Percentiles rank a stretch among this genome's conserved stretches.
Conservation (phyloP, 2,797 vertebrate genomes). For the Phalloptychus januarius region DNA sequence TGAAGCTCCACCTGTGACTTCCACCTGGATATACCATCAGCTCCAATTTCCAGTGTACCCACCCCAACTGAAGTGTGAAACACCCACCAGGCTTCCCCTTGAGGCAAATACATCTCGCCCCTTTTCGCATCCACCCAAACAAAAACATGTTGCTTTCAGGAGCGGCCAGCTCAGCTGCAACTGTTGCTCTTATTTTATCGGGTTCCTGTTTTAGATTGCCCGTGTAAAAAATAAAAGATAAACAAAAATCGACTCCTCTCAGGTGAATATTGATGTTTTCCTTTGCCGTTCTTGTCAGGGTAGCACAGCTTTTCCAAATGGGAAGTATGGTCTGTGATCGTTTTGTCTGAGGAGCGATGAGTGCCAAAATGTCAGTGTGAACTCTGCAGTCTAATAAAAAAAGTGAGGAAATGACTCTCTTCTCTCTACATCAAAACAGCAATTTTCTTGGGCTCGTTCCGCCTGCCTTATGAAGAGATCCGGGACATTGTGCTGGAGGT, state of each 20-base stretch:
- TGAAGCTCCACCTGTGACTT: conserved; percentile 75
- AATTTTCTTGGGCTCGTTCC: conserved; percentile 98
- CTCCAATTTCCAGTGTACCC: conserved; percentile 62
- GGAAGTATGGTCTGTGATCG: conserved; percentile 66
- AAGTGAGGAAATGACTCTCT: conserved; percentile 70
- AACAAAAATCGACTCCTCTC: neutral
- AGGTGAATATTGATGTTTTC: conserved; percentile 39
- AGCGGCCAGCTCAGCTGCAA: neutral
- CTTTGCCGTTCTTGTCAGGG: conserved; percentile 37
- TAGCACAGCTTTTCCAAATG: conserved; percentile 64
- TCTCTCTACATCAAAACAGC: conserved; percentile 84
- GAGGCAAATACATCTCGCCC: conserved; percentile 36
- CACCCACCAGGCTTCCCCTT: conserved; percentile 49
- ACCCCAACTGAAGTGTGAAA: conserved; percentile 62
- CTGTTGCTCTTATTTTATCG: neutral
- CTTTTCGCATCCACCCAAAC: conserved; percentile 44
- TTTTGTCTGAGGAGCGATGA: conserved; percentile 64
- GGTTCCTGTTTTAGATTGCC: neutral
- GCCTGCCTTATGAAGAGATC: conserved; percentile 98
- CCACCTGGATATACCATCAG: conserved; percentile 72
- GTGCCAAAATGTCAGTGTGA: conserved; percentile 65
- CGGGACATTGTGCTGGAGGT: conserved; percentile 93
- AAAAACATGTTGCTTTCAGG: conserved; percentile 28
- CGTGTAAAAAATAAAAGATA: neutral
- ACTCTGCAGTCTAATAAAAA: conserved; percentile 64